phyloP scores from a whole-genome alignment of 2,888 invertebrate species.

The Asteroscopus sphinx region DNA sequence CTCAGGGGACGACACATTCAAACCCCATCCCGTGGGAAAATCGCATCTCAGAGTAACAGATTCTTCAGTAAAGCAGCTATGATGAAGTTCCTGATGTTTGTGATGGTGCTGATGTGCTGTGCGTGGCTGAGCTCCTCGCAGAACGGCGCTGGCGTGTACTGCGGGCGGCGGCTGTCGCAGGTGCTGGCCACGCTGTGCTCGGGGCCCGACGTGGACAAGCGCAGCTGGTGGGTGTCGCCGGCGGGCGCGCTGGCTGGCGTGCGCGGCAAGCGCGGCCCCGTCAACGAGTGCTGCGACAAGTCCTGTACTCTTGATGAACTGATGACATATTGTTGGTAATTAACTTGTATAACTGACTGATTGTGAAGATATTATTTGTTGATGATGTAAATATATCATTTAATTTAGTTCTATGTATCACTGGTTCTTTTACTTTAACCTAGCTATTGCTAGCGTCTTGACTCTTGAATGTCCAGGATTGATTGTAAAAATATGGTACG shows the following conservation, averaged over 20 bases:
- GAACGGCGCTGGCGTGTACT: constrained; percentile 28
- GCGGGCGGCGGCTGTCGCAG: constrained; percentile 37
- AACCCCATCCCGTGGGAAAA: constrained; percentile 11
- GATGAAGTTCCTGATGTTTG: constrained; percentile 29
- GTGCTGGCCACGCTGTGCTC: constrained; percentile 34
- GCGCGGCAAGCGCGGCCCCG: constrained; percentile 55
- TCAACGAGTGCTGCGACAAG: constrained; percentile 64
- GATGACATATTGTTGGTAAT: constrained; percentile 50
- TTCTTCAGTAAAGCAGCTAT: constrained; percentile 3
- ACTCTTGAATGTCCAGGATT: too few relatives aligned
- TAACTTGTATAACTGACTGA: neutral
- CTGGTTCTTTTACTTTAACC: too few relatives aligned
- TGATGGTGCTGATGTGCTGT: constrained; percentile 15
- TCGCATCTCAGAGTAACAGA: constrained; percentile 4
- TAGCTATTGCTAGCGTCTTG: too few relatives aligned
- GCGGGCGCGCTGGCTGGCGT: constrained; percentile 19
- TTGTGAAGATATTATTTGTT: neutral
- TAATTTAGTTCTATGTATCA: too few relatives aligned
- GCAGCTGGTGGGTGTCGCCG: constrained; percentile 16
- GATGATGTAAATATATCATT: constrained; percentile 18
- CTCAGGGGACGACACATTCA: constrained; percentile 22
- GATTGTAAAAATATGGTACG: neutral
- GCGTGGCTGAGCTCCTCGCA: constrained; percentile 4
- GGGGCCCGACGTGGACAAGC: constrained; percentile 29
- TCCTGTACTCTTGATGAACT: constrained; percentile 59